phyloP scores from a whole-genome alignment of 2,888 invertebrate genomes.

The Cryptus armator region DNA sequence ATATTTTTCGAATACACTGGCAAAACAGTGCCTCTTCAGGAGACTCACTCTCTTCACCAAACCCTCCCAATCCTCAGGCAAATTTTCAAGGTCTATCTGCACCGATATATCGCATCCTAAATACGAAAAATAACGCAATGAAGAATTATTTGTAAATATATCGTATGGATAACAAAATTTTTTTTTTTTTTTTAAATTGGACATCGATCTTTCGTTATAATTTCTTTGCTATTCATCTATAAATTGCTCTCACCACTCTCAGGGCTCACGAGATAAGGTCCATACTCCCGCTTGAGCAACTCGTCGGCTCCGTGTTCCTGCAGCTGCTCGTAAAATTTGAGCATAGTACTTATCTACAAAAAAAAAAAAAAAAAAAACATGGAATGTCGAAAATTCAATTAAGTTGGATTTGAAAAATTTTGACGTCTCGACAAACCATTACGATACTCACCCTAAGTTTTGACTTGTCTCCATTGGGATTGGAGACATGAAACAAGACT shows the following conservation, averaged over 20 bases:
- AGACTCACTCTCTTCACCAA: slow-evolving; percentile 97
- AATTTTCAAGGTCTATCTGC: slow-evolving; percentile 95
- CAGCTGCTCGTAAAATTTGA: slow-evolving; percentile 99
- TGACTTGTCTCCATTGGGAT: slow-evolving; percentile 97
- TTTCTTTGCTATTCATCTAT: neutral
- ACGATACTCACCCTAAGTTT: slow-evolving; percentile 95
- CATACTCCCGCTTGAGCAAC: slow-evolving; percentile 97
- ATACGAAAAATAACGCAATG: slow-evolving; percentile 51
- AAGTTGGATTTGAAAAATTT: neutral
- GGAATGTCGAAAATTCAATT: neutral
- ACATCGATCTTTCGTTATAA: too few species aligned
- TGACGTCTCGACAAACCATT: neutral
- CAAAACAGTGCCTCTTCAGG: slow-evolving; percentile 99
- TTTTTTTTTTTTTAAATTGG: too few species aligned
- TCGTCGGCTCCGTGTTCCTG: slow-evolving; percentile 99
- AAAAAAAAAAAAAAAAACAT: slow-evolving; percentile 38
- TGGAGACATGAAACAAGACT: slow-evolving; percentile 98
- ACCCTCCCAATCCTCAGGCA: slow-evolving; percentile 96
- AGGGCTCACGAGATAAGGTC: slow-evolving; percentile 91
- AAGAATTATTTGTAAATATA: neutral
- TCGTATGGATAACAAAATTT: too few species aligned
- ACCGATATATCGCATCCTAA: slow-evolving; percentile 97
- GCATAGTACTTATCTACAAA: slow-evolving; percentile 96
- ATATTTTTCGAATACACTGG: slow-evolving; percentile 99
- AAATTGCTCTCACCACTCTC: slow-evolving; percentile 91